phyloP scores from a whole-genome alignment of 2,888 invertebrate species.

The Holacanthella duospinosa region DNA sequence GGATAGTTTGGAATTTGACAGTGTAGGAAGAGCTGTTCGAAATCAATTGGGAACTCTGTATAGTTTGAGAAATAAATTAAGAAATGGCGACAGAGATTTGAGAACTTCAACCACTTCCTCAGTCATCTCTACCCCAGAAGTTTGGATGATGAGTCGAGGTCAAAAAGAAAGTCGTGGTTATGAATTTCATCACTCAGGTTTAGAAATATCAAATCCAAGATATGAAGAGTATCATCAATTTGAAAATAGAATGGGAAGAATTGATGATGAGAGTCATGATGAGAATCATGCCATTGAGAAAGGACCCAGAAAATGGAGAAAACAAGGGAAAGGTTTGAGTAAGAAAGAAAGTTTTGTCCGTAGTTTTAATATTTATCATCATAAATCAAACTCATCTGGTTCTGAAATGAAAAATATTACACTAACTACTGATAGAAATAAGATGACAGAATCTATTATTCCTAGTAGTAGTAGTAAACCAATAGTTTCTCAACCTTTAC shows the following conservation, averaged over 20 bases:
- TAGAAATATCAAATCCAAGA: conserved; percentile 29
- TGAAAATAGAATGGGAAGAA: conserved; percentile 34
- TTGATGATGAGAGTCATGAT: conserved; percentile 18
- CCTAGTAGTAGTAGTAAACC: conserved; percentile 4
- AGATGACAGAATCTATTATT: conserved; percentile 7
- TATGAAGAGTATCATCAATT: conserved; percentile 26
- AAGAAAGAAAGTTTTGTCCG: conserved; percentile 15
- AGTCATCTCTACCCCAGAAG: background rate
- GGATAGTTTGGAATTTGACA: conserved; percentile 26
- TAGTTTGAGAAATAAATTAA: conserved; percentile 33
- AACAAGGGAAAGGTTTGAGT: conserved; percentile 18
- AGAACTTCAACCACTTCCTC: conserved; percentile 11
- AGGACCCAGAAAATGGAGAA: conserved; percentile 16
- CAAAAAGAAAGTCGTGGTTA: conserved; percentile 36
- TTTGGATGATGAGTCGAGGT: background rate
- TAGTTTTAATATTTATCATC: conserved; percentile 32
- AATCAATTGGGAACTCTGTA: conserved; percentile 34
- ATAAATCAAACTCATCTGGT: conserved; percentile 5
- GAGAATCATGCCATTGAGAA: conserved; percentile 3
- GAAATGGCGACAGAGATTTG: background rate
- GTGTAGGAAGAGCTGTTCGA: conserved; percentile 30
- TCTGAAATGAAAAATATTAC: background rate
- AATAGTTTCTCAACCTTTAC: conserved; percentile 14
- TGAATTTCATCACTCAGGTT: conserved; percentile 32
- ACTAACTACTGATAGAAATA: conserved; percentile 14